A percentile compares a stretch with the other conserved stretches of the same genome.
Evolutionary conservation across 2,113 vertebrate genomes (phyloP).

Genomic region (Colaptes auratus): DNA sequence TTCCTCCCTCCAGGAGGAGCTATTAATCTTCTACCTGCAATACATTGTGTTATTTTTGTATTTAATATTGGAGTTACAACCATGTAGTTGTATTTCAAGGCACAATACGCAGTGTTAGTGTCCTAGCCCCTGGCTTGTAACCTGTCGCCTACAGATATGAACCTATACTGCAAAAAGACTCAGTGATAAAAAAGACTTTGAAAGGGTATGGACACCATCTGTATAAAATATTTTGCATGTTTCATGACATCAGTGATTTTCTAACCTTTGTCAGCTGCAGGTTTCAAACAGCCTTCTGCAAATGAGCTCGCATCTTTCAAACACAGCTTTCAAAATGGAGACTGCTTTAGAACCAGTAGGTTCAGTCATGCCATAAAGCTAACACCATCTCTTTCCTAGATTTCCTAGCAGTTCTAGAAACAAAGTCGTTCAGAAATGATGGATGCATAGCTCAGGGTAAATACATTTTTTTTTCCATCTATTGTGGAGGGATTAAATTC

Average conservation of each 20-base stretch:
- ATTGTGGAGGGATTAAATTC: not conserved
- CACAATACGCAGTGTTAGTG: not conserved
- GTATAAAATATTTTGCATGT: not conserved
- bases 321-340: not conserved
- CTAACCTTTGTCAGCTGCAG: not conserved
- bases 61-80: not conserved
- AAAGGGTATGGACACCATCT: not conserved
- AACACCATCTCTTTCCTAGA: not conserved
- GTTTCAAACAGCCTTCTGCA: not conserved
- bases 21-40: not conserved
- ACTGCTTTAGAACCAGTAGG: not conserved
- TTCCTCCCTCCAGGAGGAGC: not conserved
- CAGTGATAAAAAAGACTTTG: not conserved
- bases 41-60: not conserved
- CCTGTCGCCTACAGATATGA: not conserved
- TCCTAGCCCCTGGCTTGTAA: not conserved
- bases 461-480: not conserved
- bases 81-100: not conserved
- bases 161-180: not conserved
- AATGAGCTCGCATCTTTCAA: not conserved
- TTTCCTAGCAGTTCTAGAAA: not conserved
- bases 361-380: not conserved
- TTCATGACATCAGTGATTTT: not conserved
- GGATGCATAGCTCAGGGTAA: not conserved
- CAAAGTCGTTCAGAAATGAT: not conserved